These are phyloP conservation scores for Camponotus floridanus DNA, from an alignment of 1,140 invertebrate species.

Conservation along the genomic window DNA sequence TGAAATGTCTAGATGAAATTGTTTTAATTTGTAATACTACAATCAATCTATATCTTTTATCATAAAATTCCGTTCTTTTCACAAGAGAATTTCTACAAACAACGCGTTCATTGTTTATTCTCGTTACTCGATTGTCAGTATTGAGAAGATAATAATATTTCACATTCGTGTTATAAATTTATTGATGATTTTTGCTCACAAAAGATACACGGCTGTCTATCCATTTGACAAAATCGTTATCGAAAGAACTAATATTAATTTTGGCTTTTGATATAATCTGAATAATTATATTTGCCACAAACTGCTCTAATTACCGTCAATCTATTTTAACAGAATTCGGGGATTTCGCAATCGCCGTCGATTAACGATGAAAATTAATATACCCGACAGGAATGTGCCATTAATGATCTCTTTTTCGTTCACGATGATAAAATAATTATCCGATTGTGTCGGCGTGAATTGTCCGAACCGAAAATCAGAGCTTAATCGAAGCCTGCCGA, in stretches of 20 bases:
- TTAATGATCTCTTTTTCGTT: conserved; percentile 44
- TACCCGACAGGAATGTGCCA: conserved; percentile 16
- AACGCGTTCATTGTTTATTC: not conserved
- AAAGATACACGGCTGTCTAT: not conserved
- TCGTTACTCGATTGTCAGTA: not conserved
- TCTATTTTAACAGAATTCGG: conserved; percentile 17
- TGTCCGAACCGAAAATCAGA: conserved; percentile 41
- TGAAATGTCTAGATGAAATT: not conserved
- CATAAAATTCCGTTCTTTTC: not conserved
- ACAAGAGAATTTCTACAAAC: not conserved
- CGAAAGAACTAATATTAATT: conserved; percentile 6
- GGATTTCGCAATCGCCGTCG: conserved; percentile 10
- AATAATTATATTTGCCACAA: conserved; percentile 6
- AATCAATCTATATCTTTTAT: not conserved
- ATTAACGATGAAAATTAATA: conserved; percentile 47
- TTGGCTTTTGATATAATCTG: not conserved
- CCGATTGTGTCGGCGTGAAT: not conserved
- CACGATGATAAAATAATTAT: conserved; percentile 45
- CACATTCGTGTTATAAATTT: not conserved
- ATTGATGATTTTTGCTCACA: not conserved
- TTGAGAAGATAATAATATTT: not conserved
- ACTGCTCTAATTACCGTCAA: not conserved
- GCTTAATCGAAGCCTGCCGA: conserved; percentile 26
- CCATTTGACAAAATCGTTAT: not conserved
- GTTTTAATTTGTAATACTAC: not conserved